A percentile compares a stretch with the other conserved stretches of the same genome.
These are phyloP conservation scores for Rhinopomastus cyanomelas DNA, from an alignment of 2,113 vertebrate genomes.

Conservation along the genomic window DNA sequence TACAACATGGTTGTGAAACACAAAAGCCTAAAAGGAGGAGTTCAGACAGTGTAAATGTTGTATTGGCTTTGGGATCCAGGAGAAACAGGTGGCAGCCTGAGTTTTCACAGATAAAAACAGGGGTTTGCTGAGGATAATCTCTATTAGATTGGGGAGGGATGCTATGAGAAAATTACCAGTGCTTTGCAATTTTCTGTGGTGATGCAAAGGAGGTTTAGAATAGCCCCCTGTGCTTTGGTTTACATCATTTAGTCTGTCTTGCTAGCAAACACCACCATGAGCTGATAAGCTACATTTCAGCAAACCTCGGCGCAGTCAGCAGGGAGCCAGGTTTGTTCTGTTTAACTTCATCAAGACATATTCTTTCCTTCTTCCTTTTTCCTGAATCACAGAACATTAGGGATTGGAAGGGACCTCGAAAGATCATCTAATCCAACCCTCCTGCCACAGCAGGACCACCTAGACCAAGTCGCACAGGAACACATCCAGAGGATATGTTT, in stretches of 20 bases:
- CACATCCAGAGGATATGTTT: no score
- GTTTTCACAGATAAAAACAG: neutral
- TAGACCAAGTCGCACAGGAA: no score
- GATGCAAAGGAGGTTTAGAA: neutral
- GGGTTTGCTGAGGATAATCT: neutral
- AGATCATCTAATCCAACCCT: no score
- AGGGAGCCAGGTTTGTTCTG: constrained; percentile 20
- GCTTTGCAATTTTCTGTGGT: neutral
- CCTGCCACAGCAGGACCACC: no score
- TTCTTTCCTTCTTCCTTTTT: neutral
- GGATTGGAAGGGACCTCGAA: no score
- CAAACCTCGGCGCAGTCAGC: constrained; percentile 6
- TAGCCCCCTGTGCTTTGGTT: constrained; percentile 36
- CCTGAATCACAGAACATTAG: no score
- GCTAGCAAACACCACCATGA: constrained; percentile 32
- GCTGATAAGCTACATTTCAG: constrained; percentile 54
- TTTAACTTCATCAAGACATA: constrained; percentile 41
- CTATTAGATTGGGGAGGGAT: neutral
- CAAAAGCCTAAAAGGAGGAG: neutral
- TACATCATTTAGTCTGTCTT: constrained; percentile 33
- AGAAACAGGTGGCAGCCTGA: neutral
- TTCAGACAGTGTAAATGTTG: neutral
- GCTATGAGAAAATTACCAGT: neutral
- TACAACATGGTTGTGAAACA: rapidly evolving
- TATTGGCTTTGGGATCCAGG: neutral